These are phyloP conservation scores for Orchesella cincta DNA, from an alignment of 1,140 invertebrate species.

Conservation along the genomic window DNA sequence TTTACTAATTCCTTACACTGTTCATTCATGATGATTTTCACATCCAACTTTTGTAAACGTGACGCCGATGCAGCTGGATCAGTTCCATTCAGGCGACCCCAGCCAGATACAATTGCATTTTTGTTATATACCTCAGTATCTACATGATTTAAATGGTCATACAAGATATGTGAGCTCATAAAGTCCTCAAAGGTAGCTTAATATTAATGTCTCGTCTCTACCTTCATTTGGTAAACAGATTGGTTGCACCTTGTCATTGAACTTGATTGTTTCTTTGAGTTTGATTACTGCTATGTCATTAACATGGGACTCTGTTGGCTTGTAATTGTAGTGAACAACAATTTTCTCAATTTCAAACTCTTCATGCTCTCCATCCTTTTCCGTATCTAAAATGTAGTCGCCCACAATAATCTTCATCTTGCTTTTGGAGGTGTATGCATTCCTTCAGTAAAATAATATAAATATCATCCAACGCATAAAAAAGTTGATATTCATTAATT, in stretches of 20 bases:
- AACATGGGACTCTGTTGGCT: slow-evolving; percentile 38
- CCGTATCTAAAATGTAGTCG: slow-evolving; percentile 33
- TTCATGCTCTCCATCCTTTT: slow-evolving; percentile 31
- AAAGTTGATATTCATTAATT: too few relatives aligned
- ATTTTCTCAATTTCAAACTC: slow-evolving; percentile 34
- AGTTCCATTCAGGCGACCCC: slow-evolving; percentile 39
- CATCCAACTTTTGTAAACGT: slow-evolving; percentile 43
- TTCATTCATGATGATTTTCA: slow-evolving; percentile 35
- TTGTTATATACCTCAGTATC: slow-evolving; percentile 17
- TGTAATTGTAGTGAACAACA: slow-evolving; percentile 45
- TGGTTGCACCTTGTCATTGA: slow-evolving; percentile 33
- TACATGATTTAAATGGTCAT: neutral
- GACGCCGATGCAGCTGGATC: neutral
- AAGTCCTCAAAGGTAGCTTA: neutral
- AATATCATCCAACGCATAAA: neutral
- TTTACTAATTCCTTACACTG: slow-evolving; percentile 38
- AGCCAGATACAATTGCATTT: slow-evolving; percentile 36
- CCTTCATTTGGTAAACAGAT: slow-evolving; percentile 36
- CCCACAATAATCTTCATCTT: slow-evolving; percentile 42
- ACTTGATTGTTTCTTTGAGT: slow-evolving; percentile 34
- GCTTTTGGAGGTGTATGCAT: slow-evolving; percentile 28
- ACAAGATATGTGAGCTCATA: neutral
- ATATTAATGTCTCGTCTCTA: too few relatives aligned
- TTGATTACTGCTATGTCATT: slow-evolving; percentile 48
- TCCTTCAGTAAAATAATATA: slow-evolving; percentile 26